Evolutionary conservation across 2,113 vertebrate species (phyloP), one percentile per base, ranked within the genome.

Genomic region (Corythornis cristatus): DNA sequence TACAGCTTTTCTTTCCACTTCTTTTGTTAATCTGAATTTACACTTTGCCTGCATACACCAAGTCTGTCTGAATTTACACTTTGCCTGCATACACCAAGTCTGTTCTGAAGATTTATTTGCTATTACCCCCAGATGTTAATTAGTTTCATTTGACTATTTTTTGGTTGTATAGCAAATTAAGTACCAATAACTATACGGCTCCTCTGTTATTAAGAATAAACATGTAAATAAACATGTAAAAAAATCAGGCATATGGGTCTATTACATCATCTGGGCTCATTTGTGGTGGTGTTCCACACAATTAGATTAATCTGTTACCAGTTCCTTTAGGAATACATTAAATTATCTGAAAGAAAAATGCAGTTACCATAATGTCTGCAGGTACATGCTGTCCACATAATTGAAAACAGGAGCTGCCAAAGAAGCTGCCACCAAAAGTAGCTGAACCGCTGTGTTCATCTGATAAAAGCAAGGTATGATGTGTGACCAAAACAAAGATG

Each of bases 401-500:
- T 99, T 98, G 97, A 99, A 99, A 94, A 99, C 99, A 1, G 99
- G 99, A 67, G 99, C 98, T 65, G 99, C 99, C 95, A 99, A 96
- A 92, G 99, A 99, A 31, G 98, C 98, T 20, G 99, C 99, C 71
- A 99, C 99, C 97, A 99, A 98, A 66, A 98, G 80, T 20, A 99
- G 97, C 95, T 99, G 99, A 91, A 99, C 98, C 10, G 98, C 99
- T 42, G 99, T 99, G 93, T 99, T 99, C 94, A 99, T 96, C 99
- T 99, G 82, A 26, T 78, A 77, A 92, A 95, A 53, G 83, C 83
- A 86, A 92, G 90, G 88, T 2, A 26, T 51, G 51, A 92, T 48
- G 8, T 2, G 12, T 66, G 31, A 93, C 57, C 25, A 74, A 62
- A 72, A 40, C 4, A 11, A 78, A 86, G 35, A 70, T 1, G 1